These are phyloP conservation scores for Astropecten irregularis DNA, from an alignment of 53 echinoderm and acorn worm genomes.

Conservation along the genomic window DNA sequence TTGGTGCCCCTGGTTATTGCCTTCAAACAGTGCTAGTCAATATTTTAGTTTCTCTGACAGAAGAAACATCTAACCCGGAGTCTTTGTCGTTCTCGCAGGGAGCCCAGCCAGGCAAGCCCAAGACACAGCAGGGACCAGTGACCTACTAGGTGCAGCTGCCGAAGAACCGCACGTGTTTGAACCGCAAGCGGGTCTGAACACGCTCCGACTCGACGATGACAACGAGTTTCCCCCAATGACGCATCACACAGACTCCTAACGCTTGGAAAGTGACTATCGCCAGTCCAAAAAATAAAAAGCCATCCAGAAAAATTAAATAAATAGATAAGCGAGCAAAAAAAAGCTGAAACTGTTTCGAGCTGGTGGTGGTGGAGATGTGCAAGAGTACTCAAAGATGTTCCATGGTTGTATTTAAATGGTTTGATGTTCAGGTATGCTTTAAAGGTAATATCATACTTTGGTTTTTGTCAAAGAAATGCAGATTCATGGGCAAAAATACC, in stretches of 20 bases:
- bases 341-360: neutral
- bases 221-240: constrained; percentile 99
- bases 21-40: too few species aligned
- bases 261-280: neutral
- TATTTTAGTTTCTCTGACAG: too few species aligned
- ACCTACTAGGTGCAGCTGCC: constrained; percentile 64
- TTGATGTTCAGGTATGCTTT: too few species aligned
- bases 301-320: too few species aligned
- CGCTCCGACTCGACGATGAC: constrained; percentile 88
- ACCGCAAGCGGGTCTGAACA: constrained; percentile 77
- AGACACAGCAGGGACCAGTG: constrained; percentile 52
- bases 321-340: neutral
- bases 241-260: constrained; percentile 82
- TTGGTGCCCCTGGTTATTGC: too few species aligned
- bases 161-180: constrained; percentile 44
- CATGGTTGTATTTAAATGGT: too few species aligned
- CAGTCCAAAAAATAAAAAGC: neutral
- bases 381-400: too few species aligned
- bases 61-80: too few species aligned
- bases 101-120: constrained; percentile 52
- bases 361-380: too few species aligned
- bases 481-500: too few species aligned
- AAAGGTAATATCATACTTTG: too few species aligned
- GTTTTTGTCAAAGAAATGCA: too few species aligned
- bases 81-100: constrained; percentile 30